Base-by-base conservation (phyloP, 64 coral and sea anemone genomes). In the Montipora foliosa region DNA sequence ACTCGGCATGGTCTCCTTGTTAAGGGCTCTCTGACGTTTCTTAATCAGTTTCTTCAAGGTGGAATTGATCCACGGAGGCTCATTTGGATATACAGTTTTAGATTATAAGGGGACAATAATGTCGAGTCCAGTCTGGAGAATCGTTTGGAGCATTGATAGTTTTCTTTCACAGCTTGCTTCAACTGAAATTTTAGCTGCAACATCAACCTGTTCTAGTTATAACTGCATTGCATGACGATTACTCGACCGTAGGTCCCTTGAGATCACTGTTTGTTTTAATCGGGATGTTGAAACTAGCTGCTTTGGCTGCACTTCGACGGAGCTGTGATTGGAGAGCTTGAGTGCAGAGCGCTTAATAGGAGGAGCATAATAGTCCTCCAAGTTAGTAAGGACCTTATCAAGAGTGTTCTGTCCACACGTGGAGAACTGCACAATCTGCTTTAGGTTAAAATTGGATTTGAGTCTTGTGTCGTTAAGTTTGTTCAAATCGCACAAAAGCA, bases 151-250 rank as follows among this genome's bases (percentile, higher is more conserved):
- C 17, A 93, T 78, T 29, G 69, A 78, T 13, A 87, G 20, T 93
- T 93, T 86, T 45, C 49, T 59, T 57, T 84, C 82, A 51, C 91
- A 93, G n/a, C 81, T 52, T 13, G 52, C 46, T 16, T 47, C 82
- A 17, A n/a, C 73, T 29, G 59, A 53, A 24, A 93, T 49, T 52
- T 77, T 37, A 14, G 25, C 74, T 47, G 72, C 45, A 78, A 93
- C 78, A 45, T 93, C 60, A 60, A 93, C 69, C 76, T 87, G 82
- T 87, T 93, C 80, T 21, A 93, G 81, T n/a, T 74, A 93, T 67
- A 72, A 80, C 37, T 46, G 79, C 44, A 93, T 87, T 87, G 91
- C 83, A 2, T 87, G 79, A 47, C 83, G 75, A 59, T 44, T 64
- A 75, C 80, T 80, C 62, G 80, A 47, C 14, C 86, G 52, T 75